Percentiles rank a stretch among this genome's conserved stretches.
phyloP scores from a whole-genome alignment of 2,113 vertebrate species.

The Pachypanchax playfairii region DNA sequence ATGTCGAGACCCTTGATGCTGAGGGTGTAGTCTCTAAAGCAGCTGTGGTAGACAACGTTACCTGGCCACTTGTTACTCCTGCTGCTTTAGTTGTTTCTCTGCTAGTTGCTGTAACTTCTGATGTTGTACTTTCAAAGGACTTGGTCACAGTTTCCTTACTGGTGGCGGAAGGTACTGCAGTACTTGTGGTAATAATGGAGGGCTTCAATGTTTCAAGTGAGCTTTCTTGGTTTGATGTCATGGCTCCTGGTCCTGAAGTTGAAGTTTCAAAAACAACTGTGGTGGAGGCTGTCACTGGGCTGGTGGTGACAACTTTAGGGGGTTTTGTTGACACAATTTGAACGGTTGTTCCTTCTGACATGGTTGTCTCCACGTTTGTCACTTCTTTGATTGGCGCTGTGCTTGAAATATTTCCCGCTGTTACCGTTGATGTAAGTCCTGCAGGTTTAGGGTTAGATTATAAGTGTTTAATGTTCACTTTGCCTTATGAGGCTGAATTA shows the following conservation, averaged over 20 bases:
- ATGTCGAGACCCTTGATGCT: neutral
- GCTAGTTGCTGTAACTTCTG: neutral
- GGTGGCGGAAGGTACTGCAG: neutral
- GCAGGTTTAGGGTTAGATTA: too few relatives aligned
- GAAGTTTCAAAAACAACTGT: neutral
- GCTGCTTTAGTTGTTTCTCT: neutral
- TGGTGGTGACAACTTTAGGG: neutral
- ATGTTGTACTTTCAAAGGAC: neutral
- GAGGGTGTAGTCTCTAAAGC: conserved; percentile 2
- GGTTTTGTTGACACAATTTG: too few relatives aligned
- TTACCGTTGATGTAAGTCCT: too few relatives aligned
- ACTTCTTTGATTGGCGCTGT: too few relatives aligned
- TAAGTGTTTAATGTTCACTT: too few relatives aligned
- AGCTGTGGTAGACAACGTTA: conserved; percentile 1
- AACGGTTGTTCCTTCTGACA: neutral
- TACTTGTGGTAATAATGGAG: neutral
- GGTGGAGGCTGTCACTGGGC: neutral
- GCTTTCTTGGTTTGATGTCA: neutral
- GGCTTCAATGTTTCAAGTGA: conserved; percentile 9
- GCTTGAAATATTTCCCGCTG: too few relatives aligned
- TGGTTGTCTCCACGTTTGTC: too few relatives aligned
- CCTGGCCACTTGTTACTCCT: neutral
- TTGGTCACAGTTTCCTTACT: neutral
- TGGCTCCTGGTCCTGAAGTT: neutral
- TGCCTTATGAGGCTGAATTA: too few relatives aligned